These are phyloP conservation scores for Xenopus laevis DNA, from an alignment of 2,113 vertebrate species.

Conservation along the genomic window DNA sequence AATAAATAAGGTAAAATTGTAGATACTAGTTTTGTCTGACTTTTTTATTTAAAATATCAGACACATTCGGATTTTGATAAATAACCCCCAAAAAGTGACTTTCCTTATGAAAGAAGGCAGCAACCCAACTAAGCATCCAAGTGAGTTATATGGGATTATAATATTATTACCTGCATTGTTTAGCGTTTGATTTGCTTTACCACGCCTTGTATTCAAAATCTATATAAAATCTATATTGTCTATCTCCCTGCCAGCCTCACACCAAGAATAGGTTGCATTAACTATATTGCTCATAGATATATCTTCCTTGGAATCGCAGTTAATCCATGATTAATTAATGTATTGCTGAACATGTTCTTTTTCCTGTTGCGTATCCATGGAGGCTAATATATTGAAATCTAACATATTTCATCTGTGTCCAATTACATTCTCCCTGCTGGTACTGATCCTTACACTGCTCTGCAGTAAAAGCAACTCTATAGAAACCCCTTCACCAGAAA, in stretches of 20 bases:
- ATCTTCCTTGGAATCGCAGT: slow-evolving; percentile 31
- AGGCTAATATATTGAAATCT: slow-evolving; percentile 39
- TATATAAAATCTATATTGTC: neutral
- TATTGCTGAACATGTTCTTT: slow-evolving; percentile 11
- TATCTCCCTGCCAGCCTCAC: neutral
- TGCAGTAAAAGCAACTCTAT: neutral
- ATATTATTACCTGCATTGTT: neutral
- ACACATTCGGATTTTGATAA: no score
- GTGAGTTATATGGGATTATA: no score
- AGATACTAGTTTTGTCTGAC: no score
- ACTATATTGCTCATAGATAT: slow-evolving; percentile 24
- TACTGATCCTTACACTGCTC: slow-evolving; percentile 1
- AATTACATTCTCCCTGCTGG: slow-evolving; percentile 5
- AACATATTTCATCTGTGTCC: slow-evolving; percentile 30
- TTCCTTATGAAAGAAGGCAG: no score
- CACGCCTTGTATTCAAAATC: neutral
- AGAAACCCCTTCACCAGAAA: neutral
- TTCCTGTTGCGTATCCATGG: slow-evolving; percentile 31
- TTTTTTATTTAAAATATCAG: no score
- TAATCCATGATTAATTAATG: slow-evolving; percentile 38
- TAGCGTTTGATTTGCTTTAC: neutral
- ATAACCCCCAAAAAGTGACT: no score
- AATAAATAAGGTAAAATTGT: no score
- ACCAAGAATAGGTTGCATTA: slow-evolving; percentile 11
- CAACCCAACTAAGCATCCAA: no score